Evolutionary conservation across 92 coral and sea anemone genomes (phyloP).

Genomic region (Porites evermanni): DNA sequence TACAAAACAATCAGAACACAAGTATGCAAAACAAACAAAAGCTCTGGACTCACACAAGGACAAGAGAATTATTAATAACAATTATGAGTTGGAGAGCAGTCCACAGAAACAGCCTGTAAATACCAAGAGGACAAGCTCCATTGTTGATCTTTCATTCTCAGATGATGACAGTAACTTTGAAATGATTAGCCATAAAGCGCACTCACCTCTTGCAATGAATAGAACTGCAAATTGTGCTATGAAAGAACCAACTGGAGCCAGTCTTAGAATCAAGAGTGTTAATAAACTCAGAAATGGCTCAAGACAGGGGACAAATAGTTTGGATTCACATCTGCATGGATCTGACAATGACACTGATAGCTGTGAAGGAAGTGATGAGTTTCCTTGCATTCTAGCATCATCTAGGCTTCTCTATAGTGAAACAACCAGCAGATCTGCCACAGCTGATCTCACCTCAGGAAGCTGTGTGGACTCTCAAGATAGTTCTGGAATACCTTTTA

Average conservation of each 20-base stretch:
- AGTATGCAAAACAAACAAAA: neutral
- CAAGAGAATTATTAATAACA: neutral
- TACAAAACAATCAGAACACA: neutral
- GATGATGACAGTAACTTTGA: constrained; percentile 33
- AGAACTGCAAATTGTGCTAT: neutral
- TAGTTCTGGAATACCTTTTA: constrained; percentile 19
- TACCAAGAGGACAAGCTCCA: constrained; percentile 40
- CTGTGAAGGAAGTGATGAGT: constrained; percentile 22
- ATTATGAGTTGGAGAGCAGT: neutral
- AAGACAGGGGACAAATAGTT: neutral
- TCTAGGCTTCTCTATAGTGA: neutral
- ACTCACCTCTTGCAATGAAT: neutral
- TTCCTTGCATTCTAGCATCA: constrained; percentile 33
- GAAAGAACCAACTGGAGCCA: neutral
- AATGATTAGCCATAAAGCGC: neutral
- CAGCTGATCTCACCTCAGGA: constrained; percentile 4
- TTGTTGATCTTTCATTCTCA: constrained; percentile 68
- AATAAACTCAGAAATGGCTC: neutral
- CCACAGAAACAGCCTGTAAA: neutral
- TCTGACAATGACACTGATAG: constrained; percentile 17
- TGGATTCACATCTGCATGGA: neutral
- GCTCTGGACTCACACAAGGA: neutral
- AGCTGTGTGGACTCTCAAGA: constrained; percentile 23
- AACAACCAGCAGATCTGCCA: neutral
- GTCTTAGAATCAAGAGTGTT: neutral